A percentile compares a stretch with the other conserved stretches of the same genome.
These are phyloP conservation scores for Ormyrus nitidulus DNA, from an alignment of 2,888 invertebrate species.

Conservation along the genomic window DNA sequence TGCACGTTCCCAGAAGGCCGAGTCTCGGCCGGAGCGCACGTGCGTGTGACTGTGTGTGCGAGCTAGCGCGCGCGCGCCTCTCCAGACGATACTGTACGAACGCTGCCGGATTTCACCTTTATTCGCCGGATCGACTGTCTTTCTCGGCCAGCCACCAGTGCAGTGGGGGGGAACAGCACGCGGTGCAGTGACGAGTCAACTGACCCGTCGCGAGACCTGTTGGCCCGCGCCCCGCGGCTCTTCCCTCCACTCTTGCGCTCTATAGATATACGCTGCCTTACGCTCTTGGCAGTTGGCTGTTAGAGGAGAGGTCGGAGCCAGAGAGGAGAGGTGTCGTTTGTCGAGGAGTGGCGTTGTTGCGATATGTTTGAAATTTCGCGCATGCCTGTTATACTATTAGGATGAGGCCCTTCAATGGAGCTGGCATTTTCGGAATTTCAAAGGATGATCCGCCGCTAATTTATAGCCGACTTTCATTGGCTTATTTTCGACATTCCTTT, in stretches of 20 bases:
- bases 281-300: background rate
- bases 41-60: background rate
- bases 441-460: too few relatives aligned
- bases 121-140: background rate
- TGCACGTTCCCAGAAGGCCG: constrained; percentile 77
- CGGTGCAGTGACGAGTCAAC: background rate
- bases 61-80: constrained; percentile 10
- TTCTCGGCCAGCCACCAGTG: background rate
- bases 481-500: too few relatives aligned
- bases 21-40: too few relatives aligned
- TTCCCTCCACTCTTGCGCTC: constrained; percentile 6
- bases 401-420: background rate
- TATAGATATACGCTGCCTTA: background rate
- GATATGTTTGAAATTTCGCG: constrained; percentile 4
- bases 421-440: constrained; percentile 1
- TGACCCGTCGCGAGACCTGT: too few relatives aligned
- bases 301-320: too few relatives aligned
- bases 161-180: constrained; percentile 9
- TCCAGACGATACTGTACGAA: constrained; percentile 7
- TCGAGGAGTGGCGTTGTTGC: background rate
- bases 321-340: too few relatives aligned
- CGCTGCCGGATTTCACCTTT: constrained; percentile 55
- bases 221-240: background rate
- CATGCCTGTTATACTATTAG: background rate
- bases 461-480: too few relatives aligned